Base-by-base conservation (phyloP, 2,797 vertebrate species). In the Characodon lateralis region DNA sequence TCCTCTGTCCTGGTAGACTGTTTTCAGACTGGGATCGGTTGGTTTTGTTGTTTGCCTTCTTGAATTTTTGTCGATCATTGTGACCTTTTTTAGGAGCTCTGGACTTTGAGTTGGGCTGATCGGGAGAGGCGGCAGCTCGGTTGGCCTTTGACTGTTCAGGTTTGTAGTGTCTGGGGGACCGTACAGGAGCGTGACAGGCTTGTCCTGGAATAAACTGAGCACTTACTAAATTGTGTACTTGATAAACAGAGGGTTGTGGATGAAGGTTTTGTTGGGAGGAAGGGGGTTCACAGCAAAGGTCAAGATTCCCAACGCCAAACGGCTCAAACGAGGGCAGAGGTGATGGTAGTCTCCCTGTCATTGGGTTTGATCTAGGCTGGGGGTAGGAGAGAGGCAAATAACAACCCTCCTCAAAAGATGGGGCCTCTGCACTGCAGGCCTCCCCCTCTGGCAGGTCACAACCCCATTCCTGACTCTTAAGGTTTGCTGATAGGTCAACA, bases 1-100 rank as follows among this genome's bases (percentile, higher is more conserved):
- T 88, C 1, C 92, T 91, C 74, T 95, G 95, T 61, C 94, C 93
- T 66, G 95, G 85, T 12, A 97, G 94, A 84, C 96, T 97, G 85
- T 96, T 97, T 85, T 98, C 97, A 0, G 97, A 97, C 82, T 95
- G 95, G 0, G 96, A 97, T 71, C 96, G 95, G 75, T 93, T 93
- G 16, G 96, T 93, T 89, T 96, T 96, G 43, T 93, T 92, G 35
- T 92, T 91, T 0, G 92, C 89, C 66, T 92, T 95, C 81, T 94
- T 92, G 53, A 87, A 86, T 72, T 87, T 90, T n/a, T 59, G 91
- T 46, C 82, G 89, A 48, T 90, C 95, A 20, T 94, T 96, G 18
- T 94, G 95, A 84, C 88, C 94, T 84, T 94, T 96, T 87, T 96
- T 96, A 12, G 88, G 88, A 7, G 81, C 86, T 74, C 79, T 89